phyloP scores from a whole-genome alignment of 2,113 vertebrate species.

The Gila orcuttii region DNA sequence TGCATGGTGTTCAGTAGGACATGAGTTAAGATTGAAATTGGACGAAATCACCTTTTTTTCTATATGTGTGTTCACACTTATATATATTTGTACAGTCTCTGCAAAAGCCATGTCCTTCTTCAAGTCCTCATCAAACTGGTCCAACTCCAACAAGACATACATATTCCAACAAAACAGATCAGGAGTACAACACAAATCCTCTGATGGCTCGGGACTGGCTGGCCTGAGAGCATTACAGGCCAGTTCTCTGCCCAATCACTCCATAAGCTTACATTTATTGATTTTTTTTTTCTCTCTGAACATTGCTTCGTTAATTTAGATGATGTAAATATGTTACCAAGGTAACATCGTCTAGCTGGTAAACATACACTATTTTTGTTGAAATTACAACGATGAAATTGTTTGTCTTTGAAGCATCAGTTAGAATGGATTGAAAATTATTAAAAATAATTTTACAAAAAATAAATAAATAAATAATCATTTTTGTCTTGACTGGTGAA shows the following conservation, averaged over 20 bases:
- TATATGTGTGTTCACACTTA: background rate
- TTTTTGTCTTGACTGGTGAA: background rate
- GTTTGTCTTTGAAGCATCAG: background rate
- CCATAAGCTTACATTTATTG: background rate
- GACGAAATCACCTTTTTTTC: background rate
- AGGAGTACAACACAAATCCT: too few species aligned
- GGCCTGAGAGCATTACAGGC: too few species aligned
- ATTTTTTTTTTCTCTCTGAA: background rate
- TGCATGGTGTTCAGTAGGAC: background rate
- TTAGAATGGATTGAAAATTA: background rate
- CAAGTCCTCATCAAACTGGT: too few species aligned
- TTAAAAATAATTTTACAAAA: background rate
- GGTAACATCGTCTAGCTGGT: background rate
- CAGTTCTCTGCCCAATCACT: background rate
- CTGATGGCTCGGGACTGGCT: too few species aligned
- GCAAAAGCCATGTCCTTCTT: too few species aligned
- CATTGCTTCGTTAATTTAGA: background rate
- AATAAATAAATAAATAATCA: too few species aligned
- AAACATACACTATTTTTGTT: background rate
- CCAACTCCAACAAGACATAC: too few species aligned
- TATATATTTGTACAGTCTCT: too few species aligned
- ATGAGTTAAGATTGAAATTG: background rate
- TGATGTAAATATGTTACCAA: background rate
- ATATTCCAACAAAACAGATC: too few species aligned
- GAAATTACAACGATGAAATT: background rate